Evolutionary conservation across 2,113 vertebrate genomes (phyloP), one percentile per base, ranked within the genome.

Genomic region (Benitochromis conjunctus): DNA sequence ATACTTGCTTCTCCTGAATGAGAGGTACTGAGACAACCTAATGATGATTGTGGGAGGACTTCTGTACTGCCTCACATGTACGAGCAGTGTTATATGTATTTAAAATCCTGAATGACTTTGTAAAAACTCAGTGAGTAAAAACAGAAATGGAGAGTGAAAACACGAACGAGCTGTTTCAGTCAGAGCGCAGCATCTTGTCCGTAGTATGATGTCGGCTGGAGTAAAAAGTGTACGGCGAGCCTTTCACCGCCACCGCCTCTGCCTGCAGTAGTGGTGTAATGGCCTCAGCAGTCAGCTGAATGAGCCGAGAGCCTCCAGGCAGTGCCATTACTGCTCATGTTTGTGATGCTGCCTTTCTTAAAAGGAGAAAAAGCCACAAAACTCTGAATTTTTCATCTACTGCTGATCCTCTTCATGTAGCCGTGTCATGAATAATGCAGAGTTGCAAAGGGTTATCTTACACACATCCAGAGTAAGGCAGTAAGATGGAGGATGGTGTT

Each of bases 331-430:
- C 81, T 53, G 66, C 66, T 57, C 88, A 71, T 88, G 90, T 83
- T 90, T 79, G 53, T 48, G 76, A 86, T 86, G 82, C 76, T 9
- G 81, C 41, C 84, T 48, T 64, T 90, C 93, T 82, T 80, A 83
- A 84, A 77, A 86, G 66, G 64, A 46, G 43, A 92, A 94, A 89
- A 92, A 57, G 14, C 76, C 82, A 90, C 9, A 6, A 86, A 89
- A 83, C 34, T 60, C 90, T 95, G 92, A 95, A 95, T 95, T 87
- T 94, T 96, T 95, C 46, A 95, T 95, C 74, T 51, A 26, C 55
- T 12, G 69, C 66, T 66, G 78, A 92, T 91, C 87, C 54, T 86
- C 83, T 94, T 87, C 90, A 77, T 90, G 82, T 91, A 10, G 24
- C 64, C 34, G 36, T 26, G 10, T 2, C 29, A 86, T 96, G 74